These are phyloP conservation scores for Cataglyphis hispanica DNA, from an alignment of 1,140 invertebrate genomes.

Conservation along the genomic window DNA sequence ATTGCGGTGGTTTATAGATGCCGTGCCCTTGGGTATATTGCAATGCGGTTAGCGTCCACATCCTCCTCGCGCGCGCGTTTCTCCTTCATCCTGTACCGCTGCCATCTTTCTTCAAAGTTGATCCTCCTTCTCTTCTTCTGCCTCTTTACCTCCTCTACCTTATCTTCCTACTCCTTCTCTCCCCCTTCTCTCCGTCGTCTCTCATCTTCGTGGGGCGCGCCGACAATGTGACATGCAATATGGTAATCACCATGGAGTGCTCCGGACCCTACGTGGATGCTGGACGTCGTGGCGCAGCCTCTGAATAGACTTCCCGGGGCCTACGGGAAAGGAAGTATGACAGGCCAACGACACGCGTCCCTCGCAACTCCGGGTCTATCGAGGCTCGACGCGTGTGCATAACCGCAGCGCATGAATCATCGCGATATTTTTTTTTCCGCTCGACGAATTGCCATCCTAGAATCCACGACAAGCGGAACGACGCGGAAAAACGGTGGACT, in stretches of 20 bases:
- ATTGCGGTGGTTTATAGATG: conserved; percentile 80
- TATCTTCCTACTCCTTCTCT: conserved; percentile 12
- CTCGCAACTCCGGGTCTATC: conserved; percentile 22
- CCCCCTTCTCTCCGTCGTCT: conserved; percentile 13
- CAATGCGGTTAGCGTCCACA: conserved; percentile 73
- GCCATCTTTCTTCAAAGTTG: conserved; percentile 44
- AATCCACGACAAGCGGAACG: conserved; percentile 5
- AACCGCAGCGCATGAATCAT: conserved; percentile 68
- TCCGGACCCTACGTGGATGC: conserved; percentile 72
- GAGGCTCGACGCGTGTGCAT: background rate
- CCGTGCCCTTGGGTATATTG: conserved; percentile 76
- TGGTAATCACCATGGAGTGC: conserved; percentile 78
- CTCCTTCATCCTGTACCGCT: conserved; percentile 48
- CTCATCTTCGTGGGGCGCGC: conserved; percentile 71
- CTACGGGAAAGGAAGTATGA: conserved; percentile 75
- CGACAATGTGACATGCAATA: conserved; percentile 78
- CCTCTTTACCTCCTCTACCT: conserved; percentile 10
- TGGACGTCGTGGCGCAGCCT: conserved; percentile 73
- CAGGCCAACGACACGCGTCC: conserved; percentile 68
- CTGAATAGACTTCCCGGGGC: conserved; percentile 76
- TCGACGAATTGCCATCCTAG: conserved; percentile 46
- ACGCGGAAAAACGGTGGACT: background rate
- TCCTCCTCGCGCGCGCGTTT: conserved; percentile 55
- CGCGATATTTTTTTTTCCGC: conserved; percentile 54
- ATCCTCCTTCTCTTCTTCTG: conserved; percentile 28